A percentile compares a stretch with the other conserved stretches of the same genome.
Evolutionary conservation across 2,888 invertebrate species (phyloP).

Genomic region (Rhaphigaster nebulosa): DNA sequence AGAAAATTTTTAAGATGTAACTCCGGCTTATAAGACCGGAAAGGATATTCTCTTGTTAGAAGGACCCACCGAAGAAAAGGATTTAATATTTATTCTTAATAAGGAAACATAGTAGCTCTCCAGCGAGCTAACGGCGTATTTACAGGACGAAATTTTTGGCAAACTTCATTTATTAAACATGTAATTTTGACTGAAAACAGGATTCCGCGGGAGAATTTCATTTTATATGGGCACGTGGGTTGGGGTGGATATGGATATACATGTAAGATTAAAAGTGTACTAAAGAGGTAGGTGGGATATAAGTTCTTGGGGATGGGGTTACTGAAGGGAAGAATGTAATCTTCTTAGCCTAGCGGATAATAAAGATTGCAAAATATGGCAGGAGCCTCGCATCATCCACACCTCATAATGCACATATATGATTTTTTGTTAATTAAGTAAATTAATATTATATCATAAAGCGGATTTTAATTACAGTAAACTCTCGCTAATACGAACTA

Average conservation of each 20-base stretch:
- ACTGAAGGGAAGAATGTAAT: background rate
- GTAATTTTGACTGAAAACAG: background rate
- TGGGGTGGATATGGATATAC: background rate
- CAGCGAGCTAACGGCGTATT: background rate
- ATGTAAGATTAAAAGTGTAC: background rate
- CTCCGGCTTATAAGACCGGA: background rate
- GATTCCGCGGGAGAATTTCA: background rate
- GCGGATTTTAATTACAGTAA: too few relatives aligned
- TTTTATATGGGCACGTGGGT: background rate
- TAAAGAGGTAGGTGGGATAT: background rate
- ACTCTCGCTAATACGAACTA: too few relatives aligned
- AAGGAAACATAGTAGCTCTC: background rate
- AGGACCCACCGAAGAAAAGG: background rate
- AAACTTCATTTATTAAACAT: background rate
- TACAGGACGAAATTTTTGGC: background rate
- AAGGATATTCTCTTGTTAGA: background rate
- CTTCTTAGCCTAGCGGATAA: background rate
- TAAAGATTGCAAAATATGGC: background rate
- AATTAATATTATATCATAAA: background rate
- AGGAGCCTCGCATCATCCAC: background rate
- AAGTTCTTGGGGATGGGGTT: background rate
- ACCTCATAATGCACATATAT: background rate
- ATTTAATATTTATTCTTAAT: conserved; percentile 11
- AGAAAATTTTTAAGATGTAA: background rate
- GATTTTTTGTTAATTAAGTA: background rate